Base-by-base conservation (phyloP, 2,113 vertebrate genomes). In the Hippoglossus stenolepis region DNA sequence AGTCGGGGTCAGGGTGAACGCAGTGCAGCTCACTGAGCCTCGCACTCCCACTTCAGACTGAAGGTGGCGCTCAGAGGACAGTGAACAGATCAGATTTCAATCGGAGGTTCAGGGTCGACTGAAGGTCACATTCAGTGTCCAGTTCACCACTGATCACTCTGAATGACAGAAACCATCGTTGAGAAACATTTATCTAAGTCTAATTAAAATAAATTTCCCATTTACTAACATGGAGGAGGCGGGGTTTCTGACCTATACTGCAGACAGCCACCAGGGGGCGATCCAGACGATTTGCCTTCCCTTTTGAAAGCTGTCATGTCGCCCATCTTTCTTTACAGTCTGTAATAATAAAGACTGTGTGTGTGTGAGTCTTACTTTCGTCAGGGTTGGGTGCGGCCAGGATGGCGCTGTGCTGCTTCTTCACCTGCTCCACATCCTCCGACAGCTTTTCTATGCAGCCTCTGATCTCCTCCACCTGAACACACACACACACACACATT, bases 401-500 rank as follows among this genome's bases (percentile, higher is more conserved):
- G 89, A 98, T 98, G 92, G 96, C 96, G 10, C 97, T 98, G 88
- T 98, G 97, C 93, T 97, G 96, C 90, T 98, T 98, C 92, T 98
- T 97, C 79, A 98, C 97, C 89, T 96, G 96, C 80, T 97, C 97
- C 93, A 98, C 96, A 2, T 97, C 97, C 83, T 98, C 97, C 0
- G 96, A 97, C 89, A 97, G 94, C 85, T 97, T 97, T 83, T 98
- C 96, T 72, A 98, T 98, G 84, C 96, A 98, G 86, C 96, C 96
- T 15, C 96, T 93, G 86, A 97, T 97, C 93, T 97, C 97, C 73
- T 97, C 97, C 79, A 97, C 97, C 96, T 97, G 91, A 8, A 43
- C 40, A 43, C 40, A 43, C 43, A 45, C 43, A 45, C 43, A 45
- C 43, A 45, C 43, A 47, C 43, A 47, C 43, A 47, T 15, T 1